These are phyloP conservation scores for Drosophila neoperkinsi DNA, from an alignment of 2,888 invertebrate species.

Conservation along the genomic window DNA sequence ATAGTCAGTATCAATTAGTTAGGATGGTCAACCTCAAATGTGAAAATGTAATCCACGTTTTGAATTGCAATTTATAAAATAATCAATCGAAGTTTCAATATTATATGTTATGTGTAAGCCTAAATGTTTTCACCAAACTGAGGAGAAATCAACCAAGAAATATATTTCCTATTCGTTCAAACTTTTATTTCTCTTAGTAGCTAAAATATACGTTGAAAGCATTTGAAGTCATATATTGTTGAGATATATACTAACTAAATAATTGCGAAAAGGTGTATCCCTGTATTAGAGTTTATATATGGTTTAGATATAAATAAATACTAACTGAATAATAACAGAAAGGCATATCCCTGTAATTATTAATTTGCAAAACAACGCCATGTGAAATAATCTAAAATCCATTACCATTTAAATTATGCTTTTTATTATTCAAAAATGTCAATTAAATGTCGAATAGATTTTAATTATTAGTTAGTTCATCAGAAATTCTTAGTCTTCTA, in stretches of 20 bases:
- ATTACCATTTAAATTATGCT: not conserved
- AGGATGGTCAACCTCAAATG: too few species aligned
- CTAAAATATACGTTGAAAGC: not conserved
- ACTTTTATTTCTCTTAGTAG: not conserved
- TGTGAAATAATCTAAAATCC: not conserved
- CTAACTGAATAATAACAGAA: not conserved
- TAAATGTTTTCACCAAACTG: not conserved
- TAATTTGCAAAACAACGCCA: not conserved
- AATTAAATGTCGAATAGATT: not conserved
- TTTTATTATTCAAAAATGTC: fast-evolving
- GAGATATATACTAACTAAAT: not conserved
- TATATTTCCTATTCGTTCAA: fast-evolving
- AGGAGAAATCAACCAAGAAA: not conserved
- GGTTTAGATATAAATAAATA: not conserved
- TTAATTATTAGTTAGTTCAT: not conserved
- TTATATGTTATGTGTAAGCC: not conserved
- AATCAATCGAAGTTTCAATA: not conserved
- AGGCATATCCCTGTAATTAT: not conserved
- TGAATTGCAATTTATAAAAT: not conserved
- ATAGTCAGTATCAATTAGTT: not conserved
- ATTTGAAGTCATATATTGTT: not conserved
- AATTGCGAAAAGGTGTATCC: not conserved
- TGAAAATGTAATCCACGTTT: not conserved
- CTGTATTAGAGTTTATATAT: not conserved
- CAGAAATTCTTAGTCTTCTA: not conserved